Evolutionary conservation across 2,113 vertebrate genomes (phyloP).

Genomic region (Cyanoliseus patagonus): DNA sequence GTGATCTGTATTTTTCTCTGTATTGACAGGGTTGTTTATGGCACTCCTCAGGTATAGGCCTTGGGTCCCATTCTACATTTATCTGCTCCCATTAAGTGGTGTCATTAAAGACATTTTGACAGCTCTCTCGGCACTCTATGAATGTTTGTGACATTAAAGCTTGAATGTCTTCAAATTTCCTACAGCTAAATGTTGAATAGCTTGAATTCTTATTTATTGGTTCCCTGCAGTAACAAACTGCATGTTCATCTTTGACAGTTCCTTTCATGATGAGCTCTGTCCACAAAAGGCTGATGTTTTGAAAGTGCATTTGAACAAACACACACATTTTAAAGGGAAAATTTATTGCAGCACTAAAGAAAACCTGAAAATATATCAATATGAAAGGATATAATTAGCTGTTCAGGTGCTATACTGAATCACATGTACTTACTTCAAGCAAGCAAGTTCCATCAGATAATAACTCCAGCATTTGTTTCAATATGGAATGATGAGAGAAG

Average conservation of each 20-base stretch:
- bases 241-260: conserved; percentile 2
- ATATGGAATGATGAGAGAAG: background rate
- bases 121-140: conserved; percentile 18
- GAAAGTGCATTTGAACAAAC: background rate
- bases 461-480: background rate
- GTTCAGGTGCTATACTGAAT: background rate
- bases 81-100: conserved; percentile 33
- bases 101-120: conserved; percentile 42
- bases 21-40: conserved; percentile 35
- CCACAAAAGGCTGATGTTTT: conserved; percentile 9
- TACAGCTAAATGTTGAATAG: conserved; percentile 59
- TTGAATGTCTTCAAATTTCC: conserved; percentile 54
- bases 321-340: background rate
- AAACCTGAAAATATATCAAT: background rate
- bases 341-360: background rate
- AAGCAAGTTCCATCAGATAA: background rate
- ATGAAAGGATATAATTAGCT: background rate
- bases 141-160: conserved; percentile 48
- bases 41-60: conserved; percentile 25
- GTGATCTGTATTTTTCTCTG: background rate
- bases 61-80: conserved; percentile 48
- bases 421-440: background rate
- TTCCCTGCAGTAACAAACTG: conserved; percentile 46
- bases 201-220: conserved; percentile 60
- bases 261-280: background rate